Conservation (phyloP, 2,113 vertebrate genomes). For the Corythornis vintsioides region DNA sequence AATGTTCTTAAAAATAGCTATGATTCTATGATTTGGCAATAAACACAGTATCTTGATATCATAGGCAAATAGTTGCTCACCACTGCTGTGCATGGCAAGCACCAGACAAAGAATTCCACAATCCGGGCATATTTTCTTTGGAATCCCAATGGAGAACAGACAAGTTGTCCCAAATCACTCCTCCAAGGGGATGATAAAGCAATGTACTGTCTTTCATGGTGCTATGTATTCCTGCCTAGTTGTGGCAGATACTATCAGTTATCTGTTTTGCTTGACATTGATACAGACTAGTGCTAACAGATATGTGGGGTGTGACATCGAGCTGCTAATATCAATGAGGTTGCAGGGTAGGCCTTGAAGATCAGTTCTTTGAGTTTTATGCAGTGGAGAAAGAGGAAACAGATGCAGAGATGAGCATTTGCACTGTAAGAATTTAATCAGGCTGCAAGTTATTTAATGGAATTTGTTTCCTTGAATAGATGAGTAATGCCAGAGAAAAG, state of each 20-base stretch:
- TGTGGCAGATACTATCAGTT: slow-evolving; percentile 14
- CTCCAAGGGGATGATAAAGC: neutral
- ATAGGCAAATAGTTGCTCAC: neutral
- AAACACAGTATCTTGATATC: neutral
- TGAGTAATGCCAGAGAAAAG: neutral
- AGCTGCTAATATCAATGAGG: slow-evolving; percentile 26
- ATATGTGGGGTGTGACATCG: neutral
- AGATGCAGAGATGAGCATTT: neutral
- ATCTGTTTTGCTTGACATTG: slow-evolving; percentile 21
- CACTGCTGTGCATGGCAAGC: neutral
- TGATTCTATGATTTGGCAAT: neutral
- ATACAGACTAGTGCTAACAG: neutral
- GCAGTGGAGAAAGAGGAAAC: neutral
- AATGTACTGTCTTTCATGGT: neutral
- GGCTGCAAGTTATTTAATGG: neutral
- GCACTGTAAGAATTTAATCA: neutral
- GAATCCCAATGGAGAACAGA: neutral
- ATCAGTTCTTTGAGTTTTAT: neutral
- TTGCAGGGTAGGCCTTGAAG: neutral
- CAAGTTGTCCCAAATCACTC: neutral
- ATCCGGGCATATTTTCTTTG: neutral
- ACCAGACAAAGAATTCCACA: neutral
- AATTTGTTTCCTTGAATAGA: neutral
- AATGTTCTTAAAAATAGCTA: neutral
- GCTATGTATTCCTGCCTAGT: neutral